These are phyloP conservation scores for Sapajus apella DNA, from an alignment of 2,113 vertebrate genomes.

Conservation along the genomic window DNA sequence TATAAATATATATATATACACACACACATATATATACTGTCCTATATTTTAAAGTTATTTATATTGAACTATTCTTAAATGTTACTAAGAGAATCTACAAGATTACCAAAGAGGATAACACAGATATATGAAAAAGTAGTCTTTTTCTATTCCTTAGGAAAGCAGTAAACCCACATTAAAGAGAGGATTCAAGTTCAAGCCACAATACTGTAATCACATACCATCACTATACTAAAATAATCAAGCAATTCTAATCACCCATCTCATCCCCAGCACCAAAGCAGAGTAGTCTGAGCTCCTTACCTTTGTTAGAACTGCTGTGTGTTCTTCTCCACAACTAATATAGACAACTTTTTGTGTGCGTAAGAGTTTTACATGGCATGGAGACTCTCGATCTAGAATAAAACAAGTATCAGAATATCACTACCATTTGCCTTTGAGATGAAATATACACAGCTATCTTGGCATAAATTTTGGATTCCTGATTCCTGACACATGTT, in stretches of 20 bases:
- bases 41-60: constrained; percentile 37
- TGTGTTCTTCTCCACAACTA: constrained; percentile 91
- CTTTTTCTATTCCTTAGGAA: neutral
- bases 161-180: neutral
- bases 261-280: neutral
- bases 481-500: neutral
- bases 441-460: neutral
- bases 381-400: constrained; percentile 95
- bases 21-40: neutral
- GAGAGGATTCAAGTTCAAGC: neutral
- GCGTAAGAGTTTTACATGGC: constrained; percentile 95
- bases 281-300: neutral
- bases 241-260: neutral
- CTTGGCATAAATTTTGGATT: neutral
- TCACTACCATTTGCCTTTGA: neutral
- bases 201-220: neutral
- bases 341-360: constrained; percentile 98
- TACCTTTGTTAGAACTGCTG: constrained; percentile 93
- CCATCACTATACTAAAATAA: neutral
- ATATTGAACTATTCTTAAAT: constrained; percentile 4
- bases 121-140: neutral
- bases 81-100: neutral
- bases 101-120: constrained; percentile 22
- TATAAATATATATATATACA: neutral
- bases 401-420: neutral